These are phyloP conservation scores for Probaryconus sp. DNA, from an alignment of 1,140 invertebrate species.

Conservation along the genomic window DNA sequence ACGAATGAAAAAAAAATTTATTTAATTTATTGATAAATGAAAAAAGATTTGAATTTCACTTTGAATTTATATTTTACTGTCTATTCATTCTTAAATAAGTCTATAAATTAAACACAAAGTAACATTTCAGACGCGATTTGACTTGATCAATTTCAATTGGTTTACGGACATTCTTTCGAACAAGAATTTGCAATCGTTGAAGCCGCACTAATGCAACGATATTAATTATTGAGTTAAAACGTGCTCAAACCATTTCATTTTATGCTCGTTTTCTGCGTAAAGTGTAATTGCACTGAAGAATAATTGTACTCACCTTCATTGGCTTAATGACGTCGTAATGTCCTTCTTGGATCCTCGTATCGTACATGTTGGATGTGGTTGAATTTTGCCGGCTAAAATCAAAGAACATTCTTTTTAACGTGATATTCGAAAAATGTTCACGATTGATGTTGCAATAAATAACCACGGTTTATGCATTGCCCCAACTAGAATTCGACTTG, in stretches of 20 bases:
- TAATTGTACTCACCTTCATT: conserved; percentile 72
- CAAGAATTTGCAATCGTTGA: conserved; percentile 1
- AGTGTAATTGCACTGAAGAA: conserved; percentile 26
- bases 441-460: conserved; percentile 29
- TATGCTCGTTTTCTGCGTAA: conserved; percentile 25
- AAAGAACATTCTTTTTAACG: conserved; percentile 43
- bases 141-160: too few relatives aligned
- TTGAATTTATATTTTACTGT: too few relatives aligned
- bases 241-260: conserved; percentile 40
- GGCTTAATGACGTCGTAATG: conserved; percentile 78
- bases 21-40: too few relatives aligned
- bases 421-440: conserved; percentile 23
- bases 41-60: too few relatives aligned
- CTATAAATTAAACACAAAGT: too few relatives aligned
- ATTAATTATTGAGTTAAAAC: conserved; percentile 32
- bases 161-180: too few relatives aligned
- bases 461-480: background rate
- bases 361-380: conserved; percentile 67
- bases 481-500: background rate
- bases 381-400: conserved; percentile 73
- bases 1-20: too few relatives aligned
- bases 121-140: too few relatives aligned
- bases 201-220: conserved; percentile 18
- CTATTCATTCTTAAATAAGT: too few relatives aligned
- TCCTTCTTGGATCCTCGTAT: conserved; percentile 74